These are phyloP conservation scores for Prochilodus magdalenae DNA, from an alignment of 2,113 vertebrate species.

Conservation along the genomic window DNA sequence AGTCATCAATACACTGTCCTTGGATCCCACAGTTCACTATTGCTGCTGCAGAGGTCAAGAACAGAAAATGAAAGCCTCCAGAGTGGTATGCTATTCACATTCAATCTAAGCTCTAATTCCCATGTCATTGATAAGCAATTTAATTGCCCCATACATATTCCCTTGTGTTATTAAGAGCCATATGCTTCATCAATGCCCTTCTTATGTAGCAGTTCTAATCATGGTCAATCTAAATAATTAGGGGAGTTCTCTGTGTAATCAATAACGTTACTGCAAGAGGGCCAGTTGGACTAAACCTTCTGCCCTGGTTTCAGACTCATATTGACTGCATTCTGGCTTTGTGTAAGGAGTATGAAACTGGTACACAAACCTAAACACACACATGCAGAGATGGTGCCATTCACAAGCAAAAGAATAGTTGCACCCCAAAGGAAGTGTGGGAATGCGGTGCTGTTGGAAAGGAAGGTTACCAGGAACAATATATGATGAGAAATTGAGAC, in stretches of 20 bases:
- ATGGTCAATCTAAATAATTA: not conserved
- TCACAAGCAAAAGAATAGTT: no score
- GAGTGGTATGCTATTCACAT: not conserved
- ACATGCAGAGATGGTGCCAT: no score
- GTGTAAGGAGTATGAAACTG: no score
- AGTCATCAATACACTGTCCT: not conserved
- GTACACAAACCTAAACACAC: no score
- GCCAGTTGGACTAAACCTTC: no score
- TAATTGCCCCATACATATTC: conserved; percentile 1
- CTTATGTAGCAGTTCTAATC: not conserved
- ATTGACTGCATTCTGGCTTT: no score
- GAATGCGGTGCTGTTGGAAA: no score
- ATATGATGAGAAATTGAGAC: no score
- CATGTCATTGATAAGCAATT: not conserved
- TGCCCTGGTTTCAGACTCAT: no score
- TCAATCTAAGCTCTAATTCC: not conserved
- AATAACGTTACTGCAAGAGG: not conserved
- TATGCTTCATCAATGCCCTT: not conserved
- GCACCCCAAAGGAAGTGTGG: no score
- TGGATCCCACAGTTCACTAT: not conserved
- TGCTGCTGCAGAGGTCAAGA: not conserved
- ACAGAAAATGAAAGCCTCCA: not conserved
- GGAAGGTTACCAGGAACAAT: no score
- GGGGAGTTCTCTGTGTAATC: not conserved
- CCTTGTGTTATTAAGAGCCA: not conserved